Evolutionary conservation across 2,113 vertebrate species (phyloP).

Genomic region (Macaca fascicularis): DNA sequence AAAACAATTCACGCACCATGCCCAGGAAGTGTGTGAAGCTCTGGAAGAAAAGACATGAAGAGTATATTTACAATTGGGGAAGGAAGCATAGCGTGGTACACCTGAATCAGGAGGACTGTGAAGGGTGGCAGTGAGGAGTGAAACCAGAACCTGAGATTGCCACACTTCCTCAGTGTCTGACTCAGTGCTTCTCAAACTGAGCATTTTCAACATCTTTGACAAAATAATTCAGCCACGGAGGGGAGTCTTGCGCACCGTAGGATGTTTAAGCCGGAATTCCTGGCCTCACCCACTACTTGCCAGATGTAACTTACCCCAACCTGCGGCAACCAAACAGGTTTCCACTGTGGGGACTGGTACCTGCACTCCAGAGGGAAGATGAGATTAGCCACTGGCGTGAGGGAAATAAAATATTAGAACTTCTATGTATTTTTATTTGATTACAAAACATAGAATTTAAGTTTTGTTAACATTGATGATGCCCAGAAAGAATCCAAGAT

Average conservation of each 20-base stretch:
- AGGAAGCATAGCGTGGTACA: rapidly evolving
- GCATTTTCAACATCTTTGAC: not conserved
- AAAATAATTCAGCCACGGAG: not conserved
- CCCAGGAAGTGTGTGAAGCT: not conserved
- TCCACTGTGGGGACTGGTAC: not conserved
- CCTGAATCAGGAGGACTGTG: not conserved
- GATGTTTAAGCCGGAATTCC: not conserved
- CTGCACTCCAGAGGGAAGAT: not conserved
- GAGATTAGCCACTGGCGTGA: not conserved
- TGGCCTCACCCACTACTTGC: not conserved
- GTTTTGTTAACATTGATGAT: not conserved
- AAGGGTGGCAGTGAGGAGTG: not conserved
- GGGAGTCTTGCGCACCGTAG: not conserved
- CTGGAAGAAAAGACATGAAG: not conserved
- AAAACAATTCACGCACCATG: not conserved
- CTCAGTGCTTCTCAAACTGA: not conserved
- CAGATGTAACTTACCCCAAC: no score
- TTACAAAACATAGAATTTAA: not conserved
- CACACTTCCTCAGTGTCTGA: not conserved
- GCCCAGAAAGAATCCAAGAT: not conserved
- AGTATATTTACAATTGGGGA: not conserved
- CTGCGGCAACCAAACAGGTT: not conserved
- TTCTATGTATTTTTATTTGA: not conserved
- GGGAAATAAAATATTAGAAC: not conserved
- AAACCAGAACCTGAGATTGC: not conserved